These are phyloP conservation scores for Alligator sinensis DNA, from an alignment of 2,113 vertebrate genomes.

Conservation along the genomic window DNA sequence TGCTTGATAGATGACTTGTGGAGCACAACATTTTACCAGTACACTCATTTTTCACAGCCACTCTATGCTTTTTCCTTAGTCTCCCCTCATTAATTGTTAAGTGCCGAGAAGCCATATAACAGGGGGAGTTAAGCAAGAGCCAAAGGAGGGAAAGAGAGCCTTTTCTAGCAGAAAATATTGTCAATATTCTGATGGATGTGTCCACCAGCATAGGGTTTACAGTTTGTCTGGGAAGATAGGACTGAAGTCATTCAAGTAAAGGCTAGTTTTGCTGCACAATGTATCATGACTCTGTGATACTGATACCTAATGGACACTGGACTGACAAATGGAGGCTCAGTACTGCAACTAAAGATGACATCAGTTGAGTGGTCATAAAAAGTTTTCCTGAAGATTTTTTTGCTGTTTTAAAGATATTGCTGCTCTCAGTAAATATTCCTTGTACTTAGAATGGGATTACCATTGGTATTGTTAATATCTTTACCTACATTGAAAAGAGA, in stretches of 20 bases:
- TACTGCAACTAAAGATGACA: not conserved
- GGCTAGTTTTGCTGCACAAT: not conserved
- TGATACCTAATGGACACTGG: not conserved
- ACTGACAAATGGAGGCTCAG: not conserved
- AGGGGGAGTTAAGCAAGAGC: constrained; percentile 17
- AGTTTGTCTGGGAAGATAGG: not conserved
- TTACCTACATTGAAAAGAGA: not conserved
- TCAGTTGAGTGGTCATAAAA: not conserved
- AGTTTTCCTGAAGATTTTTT: not conserved
- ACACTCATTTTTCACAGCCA: not conserved
- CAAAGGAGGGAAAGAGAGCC: constrained; percentile 2
- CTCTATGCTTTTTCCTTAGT: constrained; percentile 1
- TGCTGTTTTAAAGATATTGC: not conserved
- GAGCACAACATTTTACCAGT: not conserved
- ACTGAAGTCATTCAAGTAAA: not conserved
- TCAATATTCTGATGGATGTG: not conserved
- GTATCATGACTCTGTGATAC: not conserved
- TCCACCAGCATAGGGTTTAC: not conserved
- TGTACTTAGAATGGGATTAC: not conserved
- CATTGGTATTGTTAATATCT: not conserved
- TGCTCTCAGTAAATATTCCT: not conserved
- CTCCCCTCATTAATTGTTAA: constrained; percentile 29
- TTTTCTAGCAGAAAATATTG: not conserved
- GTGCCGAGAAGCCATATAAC: not conserved
- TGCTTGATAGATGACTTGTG: not conserved